phyloP scores from a whole-genome alignment of 2,888 invertebrate genomes.

The Cistogaster globosa region DNA sequence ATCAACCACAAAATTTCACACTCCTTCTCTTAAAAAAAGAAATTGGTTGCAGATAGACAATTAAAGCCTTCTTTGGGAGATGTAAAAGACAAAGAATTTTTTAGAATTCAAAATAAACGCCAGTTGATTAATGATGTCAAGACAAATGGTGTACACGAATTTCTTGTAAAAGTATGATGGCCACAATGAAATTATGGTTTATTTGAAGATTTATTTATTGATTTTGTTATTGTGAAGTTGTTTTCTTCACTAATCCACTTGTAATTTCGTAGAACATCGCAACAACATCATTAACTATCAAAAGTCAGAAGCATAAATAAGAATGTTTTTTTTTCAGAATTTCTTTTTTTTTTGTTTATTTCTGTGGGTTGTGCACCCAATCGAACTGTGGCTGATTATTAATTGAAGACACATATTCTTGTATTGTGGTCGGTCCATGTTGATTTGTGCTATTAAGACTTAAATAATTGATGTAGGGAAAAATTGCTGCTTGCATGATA shows the following conservation, averaged over 20 bases:
- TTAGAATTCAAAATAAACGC: constrained; percentile 48
- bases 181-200: constrained; percentile 63
- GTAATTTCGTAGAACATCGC: constrained; percentile 60
- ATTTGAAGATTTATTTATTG: constrained; percentile 44
- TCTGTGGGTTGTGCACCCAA: constrained; percentile 37
- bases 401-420: constrained; percentile 56
- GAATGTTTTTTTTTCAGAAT: constrained; percentile 35
- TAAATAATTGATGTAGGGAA: background rate
- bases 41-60: constrained; percentile 57
- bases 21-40: constrained; percentile 55
- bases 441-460: constrained; percentile 31
- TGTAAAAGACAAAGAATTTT: constrained; percentile 22
- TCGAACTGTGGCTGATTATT: constrained; percentile 54
- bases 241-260: constrained; percentile 59
- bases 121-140: constrained; percentile 67
- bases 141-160: constrained; percentile 62
- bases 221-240: constrained; percentile 28
- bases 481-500: constrained; percentile 21
- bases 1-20: constrained; percentile 68
- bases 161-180: constrained; percentile 54
- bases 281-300: constrained; percentile 73
- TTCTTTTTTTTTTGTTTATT: constrained; percentile 11
- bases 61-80: constrained; percentile 54
- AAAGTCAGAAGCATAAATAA: constrained; percentile 66
- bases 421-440: constrained; percentile 33